Conservation (phyloP, 2,797 vertebrate species). For the Tauraco hartlaubi region DNA sequence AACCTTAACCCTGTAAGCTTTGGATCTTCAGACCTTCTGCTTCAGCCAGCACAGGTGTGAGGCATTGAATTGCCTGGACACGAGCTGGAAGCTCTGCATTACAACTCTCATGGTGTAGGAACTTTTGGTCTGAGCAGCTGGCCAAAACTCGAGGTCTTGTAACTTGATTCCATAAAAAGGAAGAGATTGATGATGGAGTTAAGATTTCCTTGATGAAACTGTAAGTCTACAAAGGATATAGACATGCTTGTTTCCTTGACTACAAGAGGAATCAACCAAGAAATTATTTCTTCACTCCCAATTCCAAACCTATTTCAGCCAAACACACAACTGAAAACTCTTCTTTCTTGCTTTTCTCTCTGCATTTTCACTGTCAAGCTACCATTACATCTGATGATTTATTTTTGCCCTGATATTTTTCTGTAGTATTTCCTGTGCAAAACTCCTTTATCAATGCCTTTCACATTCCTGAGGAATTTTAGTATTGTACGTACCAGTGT, state of each 20-base stretch:
- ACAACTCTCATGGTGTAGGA: background rate
- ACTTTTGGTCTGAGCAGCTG: background rate
- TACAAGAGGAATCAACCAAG: background rate
- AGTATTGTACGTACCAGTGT: background rate
- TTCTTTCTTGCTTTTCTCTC: background rate
- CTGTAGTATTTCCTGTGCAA: background rate
- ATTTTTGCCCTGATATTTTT: background rate
- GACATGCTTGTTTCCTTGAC: background rate
- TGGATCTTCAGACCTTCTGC: background rate
- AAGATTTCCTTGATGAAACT: background rate
- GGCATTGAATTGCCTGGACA: background rate
- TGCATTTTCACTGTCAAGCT: background rate
- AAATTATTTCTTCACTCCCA: background rate
- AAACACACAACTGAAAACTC: background rate
- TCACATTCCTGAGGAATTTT: background rate
- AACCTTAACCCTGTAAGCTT: background rate
- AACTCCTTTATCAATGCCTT: background rate
- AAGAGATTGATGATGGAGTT: background rate
- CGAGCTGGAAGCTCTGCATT: background rate
- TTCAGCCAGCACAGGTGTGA: background rate
- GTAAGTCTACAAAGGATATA: background rate
- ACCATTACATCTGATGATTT: background rate
- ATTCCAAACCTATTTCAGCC: background rate
- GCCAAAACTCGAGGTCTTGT: background rate
- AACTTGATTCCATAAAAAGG: background rate